Evolutionary conservation across 2,113 vertebrate genomes (phyloP).

Genomic region (Fregetta grallaria): DNA sequence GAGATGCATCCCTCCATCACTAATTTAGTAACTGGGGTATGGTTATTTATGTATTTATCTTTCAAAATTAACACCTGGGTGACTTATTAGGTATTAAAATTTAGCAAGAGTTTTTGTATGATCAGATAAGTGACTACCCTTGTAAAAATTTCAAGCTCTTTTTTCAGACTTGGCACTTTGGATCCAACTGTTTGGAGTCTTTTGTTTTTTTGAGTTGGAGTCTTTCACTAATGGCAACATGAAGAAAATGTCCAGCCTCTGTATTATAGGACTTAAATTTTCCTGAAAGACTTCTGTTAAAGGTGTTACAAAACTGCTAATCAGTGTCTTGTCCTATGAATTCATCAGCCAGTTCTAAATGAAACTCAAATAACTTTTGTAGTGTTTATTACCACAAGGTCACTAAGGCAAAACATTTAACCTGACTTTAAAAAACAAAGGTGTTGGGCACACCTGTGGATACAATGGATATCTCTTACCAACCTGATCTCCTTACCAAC

Average conservation of each 20-base stretch:
- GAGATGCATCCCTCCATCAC: not conserved
- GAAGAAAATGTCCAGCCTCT: not conserved
- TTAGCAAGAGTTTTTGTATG: not conserved
- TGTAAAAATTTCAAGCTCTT: not conserved
- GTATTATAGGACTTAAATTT: not conserved
- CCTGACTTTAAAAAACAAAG: not conserved
- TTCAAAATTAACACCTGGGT: not conserved
- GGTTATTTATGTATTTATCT: not conserved
- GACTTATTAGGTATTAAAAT: not conserved
- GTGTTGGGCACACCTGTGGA: not conserved
- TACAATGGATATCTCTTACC: rapidly evolving
- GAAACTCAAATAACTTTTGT: not conserved
- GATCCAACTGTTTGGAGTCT: not conserved
- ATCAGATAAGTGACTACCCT: not conserved
- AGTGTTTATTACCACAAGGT: not conserved
- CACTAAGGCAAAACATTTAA: not conserved
- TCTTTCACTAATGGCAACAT: not conserved
- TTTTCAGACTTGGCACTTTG: not conserved
- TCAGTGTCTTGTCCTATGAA: not conserved
- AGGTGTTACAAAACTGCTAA: not conserved
- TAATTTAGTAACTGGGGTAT: not conserved
- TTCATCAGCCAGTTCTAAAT: not conserved
- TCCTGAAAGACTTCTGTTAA: not conserved
- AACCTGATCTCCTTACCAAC: no score
- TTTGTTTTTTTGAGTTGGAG: not conserved